These are phyloP conservation scores for Gadopsis marmoratus DNA, from an alignment of 2,797 vertebrate genomes.

Conservation along the genomic window DNA sequence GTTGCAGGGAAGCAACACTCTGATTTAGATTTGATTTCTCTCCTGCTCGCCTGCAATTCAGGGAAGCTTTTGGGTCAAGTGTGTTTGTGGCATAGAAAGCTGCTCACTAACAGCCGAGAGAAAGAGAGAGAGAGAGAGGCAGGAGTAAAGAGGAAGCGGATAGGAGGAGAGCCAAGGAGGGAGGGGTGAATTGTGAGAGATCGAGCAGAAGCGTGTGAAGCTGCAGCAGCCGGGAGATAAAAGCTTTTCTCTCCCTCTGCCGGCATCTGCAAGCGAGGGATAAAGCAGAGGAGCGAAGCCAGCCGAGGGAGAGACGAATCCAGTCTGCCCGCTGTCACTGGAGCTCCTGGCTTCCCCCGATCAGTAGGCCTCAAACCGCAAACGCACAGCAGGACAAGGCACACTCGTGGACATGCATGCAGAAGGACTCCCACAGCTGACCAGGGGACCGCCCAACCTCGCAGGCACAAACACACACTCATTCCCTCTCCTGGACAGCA, in stretches of 20 bases:
- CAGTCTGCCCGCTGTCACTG: constrained; percentile 67
- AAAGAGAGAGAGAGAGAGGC: constrained; percentile 52
- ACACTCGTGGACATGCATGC: constrained; percentile 54
- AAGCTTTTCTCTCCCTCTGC: constrained; percentile 75
- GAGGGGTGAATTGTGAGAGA: constrained; percentile 74
- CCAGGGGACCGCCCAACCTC: constrained; percentile 65
- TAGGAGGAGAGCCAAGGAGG: constrained; percentile 68
- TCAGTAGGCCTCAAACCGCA: constrained; percentile 67
- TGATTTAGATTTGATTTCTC: constrained; percentile 47
- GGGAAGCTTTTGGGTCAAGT: constrained; percentile 92
- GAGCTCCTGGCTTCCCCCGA: constrained; percentile 73
- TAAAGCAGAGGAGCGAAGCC: constrained; percentile 63
- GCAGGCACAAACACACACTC: constrained; percentile 54
- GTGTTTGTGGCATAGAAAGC: constrained; percentile 69
- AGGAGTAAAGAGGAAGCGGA: constrained; percentile 70
- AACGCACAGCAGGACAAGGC: constrained; percentile 49
- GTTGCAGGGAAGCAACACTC: constrained; percentile 22
- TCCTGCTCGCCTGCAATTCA: constrained; percentile 76
- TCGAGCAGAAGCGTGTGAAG: constrained; percentile 81
- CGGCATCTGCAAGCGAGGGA: constrained; percentile 71
- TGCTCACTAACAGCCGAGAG: constrained; percentile 71
- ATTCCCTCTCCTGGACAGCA: constrained; percentile 34
- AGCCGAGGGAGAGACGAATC: constrained; percentile 64
- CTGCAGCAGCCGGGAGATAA: constrained; percentile 86
- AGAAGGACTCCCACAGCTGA: constrained; percentile 68